Conservation (phyloP, 2,113 vertebrate genomes). For the Opisthocomus hoazin region DNA sequence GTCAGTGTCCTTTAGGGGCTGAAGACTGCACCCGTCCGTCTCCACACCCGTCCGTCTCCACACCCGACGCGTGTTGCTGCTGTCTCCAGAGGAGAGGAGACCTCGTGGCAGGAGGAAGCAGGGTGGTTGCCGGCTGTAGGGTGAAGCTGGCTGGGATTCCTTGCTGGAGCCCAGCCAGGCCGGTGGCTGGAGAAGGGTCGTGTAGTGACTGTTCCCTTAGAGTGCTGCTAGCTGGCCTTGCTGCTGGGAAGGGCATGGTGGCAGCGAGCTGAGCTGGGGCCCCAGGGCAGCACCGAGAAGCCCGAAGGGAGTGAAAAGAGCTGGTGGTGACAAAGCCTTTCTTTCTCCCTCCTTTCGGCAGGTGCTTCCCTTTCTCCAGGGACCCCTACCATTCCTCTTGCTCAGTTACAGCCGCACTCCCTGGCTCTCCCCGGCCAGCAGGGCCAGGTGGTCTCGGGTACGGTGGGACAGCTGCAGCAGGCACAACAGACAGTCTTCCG, state of each 20-base stretch:
- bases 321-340: conserved; percentile 31
- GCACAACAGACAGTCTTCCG: conserved; percentile 78
- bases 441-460: conserved; percentile 29
- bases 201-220: neutral
- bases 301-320: conserved; percentile 40
- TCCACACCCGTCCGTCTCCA: neutral
- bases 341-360: conserved; percentile 61
- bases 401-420: conserved; percentile 77
- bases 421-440: conserved; percentile 74
- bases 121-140: neutral
- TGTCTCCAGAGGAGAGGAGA: neutral
- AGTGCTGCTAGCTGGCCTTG: neutral
- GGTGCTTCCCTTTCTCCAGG: conserved; percentile 76
- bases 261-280: conserved; percentile 18
- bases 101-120: neutral
- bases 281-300: neutral
- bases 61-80: neutral
- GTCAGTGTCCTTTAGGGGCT: conserved; percentile 69
- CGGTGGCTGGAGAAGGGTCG: neutral
- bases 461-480: conserved; percentile 65
- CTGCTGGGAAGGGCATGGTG: conserved; percentile 2
- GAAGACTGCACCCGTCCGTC: accelerated
- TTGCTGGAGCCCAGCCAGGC: neutral
- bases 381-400: conserved; percentile 77
- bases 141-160: neutral